These are phyloP conservation scores for Amniataba percoides DNA, from an alignment of 2,797 vertebrate genomes.

Conservation along the genomic window DNA sequence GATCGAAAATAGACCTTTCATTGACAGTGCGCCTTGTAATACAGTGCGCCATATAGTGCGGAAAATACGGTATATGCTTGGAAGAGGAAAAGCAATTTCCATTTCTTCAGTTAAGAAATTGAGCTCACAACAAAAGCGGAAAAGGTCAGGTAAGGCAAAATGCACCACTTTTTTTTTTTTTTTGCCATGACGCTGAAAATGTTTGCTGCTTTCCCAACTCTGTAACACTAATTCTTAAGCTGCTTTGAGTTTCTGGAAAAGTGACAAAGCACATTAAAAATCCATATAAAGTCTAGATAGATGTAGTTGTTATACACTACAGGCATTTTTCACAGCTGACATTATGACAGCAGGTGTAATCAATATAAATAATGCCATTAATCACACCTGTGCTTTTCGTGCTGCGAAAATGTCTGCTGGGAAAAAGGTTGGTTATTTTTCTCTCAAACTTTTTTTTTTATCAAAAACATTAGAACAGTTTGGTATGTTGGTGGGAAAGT, in stretches of 20 bases:
- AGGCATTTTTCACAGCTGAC: not conserved
- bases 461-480: too few relatives aligned
- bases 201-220: not conserved
- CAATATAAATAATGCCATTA: not conserved
- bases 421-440: not conserved
- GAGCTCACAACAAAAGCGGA: not conserved
- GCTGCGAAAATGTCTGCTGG: not conserved
- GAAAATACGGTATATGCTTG: too few relatives aligned
- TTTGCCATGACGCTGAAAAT: too few relatives aligned
- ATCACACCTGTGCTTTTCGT: slow-evolving; percentile 5
- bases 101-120: not conserved
- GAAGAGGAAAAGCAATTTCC: too few relatives aligned
- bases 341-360: slow-evolving; percentile 11
- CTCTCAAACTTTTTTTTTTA: too few relatives aligned
- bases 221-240: not conserved
- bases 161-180: not conserved
- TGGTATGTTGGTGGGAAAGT: too few relatives aligned
- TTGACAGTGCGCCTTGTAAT: too few relatives aligned
- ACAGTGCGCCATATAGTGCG: too few relatives aligned
- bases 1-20: too few relatives aligned
- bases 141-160: not conserved
- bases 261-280: not conserved
- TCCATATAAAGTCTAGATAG: not conserved
- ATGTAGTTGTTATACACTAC: not conserved
- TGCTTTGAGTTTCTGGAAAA: not conserved